phyloP scores from a whole-genome alignment of 1,140 invertebrate genomes.

The Cecropterus lyciades region DNA sequence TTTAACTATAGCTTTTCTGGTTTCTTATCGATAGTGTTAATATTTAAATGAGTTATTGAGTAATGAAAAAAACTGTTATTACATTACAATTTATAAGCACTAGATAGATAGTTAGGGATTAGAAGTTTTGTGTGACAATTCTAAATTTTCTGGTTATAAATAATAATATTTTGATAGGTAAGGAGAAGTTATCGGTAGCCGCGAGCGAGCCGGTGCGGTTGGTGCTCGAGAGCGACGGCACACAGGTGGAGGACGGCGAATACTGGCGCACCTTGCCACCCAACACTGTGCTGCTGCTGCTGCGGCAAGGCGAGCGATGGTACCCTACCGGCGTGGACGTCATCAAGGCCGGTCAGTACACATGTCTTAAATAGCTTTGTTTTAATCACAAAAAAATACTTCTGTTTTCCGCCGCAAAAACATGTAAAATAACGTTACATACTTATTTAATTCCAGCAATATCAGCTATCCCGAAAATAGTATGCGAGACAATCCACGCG shows the following conservation, averaged over 20 bases:
- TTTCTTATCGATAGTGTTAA: too few species aligned
- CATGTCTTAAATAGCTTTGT: background rate
- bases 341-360: conserved; percentile 92
- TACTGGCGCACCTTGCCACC: conserved; percentile 96
- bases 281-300: conserved; percentile 94
- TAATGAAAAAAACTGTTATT: too few species aligned
- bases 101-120: too few species aligned
- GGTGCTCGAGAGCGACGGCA: conserved; percentile 97
- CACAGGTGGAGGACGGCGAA: conserved; percentile 97
- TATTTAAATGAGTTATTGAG: too few species aligned
- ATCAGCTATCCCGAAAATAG: conserved; percentile 97
- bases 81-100: too few species aligned
- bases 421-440: background rate
- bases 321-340: conserved; percentile 95
- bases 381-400: too few species aligned
- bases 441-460: conserved; percentile 88
- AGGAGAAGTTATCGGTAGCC: conserved; percentile 95
- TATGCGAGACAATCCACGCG: conserved; percentile 97
- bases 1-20: too few species aligned
- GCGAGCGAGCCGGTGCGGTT: conserved; percentile 92
- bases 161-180: conserved; percentile 84
- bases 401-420: background rate
- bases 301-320: conserved; percentile 95
- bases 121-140: too few species aligned
- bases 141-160: too few species aligned